A percentile compares a stretch with the other conserved stretches of the same genome.
phyloP scores from a whole-genome alignment of 1,140 invertebrate species.

The Gonatopus flavifemur region DNA sequence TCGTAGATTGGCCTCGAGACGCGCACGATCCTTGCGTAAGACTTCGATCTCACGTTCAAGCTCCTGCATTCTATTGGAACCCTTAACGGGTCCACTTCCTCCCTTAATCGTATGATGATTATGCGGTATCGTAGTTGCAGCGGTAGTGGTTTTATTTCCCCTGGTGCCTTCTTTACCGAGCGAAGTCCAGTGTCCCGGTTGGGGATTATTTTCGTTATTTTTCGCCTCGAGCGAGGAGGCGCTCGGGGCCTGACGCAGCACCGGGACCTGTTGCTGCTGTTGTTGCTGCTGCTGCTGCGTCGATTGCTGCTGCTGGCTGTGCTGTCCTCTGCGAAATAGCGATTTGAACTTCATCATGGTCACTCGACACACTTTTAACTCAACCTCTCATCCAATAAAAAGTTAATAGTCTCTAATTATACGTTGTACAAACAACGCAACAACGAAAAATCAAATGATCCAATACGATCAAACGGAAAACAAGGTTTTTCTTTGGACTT shows the following conservation, averaged over 20 bases:
- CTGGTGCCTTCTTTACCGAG: slow-evolving; percentile 27
- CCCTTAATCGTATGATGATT: slow-evolving; percentile 26
- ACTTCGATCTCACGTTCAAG: slow-evolving; percentile 46
- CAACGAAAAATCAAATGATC: no score
- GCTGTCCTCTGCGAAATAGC: slow-evolving; percentile 73
- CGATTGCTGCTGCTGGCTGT: slow-evolving; percentile 50
- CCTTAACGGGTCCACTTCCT: slow-evolving; percentile 35
- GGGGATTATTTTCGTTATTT: slow-evolving; percentile 23
- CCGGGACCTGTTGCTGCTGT: slow-evolving; percentile 62
- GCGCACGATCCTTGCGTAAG: slow-evolving; percentile 42
- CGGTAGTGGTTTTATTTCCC: no score
- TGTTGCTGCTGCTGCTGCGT: slow-evolving; percentile 53
- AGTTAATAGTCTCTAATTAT: no score
- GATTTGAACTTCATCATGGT: slow-evolving; percentile 82
- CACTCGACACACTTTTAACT: slow-evolving; percentile 37
- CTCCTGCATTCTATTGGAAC: slow-evolving; percentile 47
- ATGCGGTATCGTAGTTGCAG: slow-evolving; percentile 20
- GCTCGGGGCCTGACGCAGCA: slow-evolving; percentile 46
- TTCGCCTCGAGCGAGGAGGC: slow-evolving; percentile 42
- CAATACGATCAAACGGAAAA: no score
- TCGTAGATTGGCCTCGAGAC: slow-evolving; percentile 37
- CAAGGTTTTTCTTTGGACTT: no score
- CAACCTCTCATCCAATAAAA: slow-evolving; percentile 2
- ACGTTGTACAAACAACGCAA: no score
- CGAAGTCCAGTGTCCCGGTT: slow-evolving; percentile 26